These are phyloP conservation scores for Terrapene triunguis DNA, from an alignment of 2,113 vertebrate species.

Conservation along the genomic window DNA sequence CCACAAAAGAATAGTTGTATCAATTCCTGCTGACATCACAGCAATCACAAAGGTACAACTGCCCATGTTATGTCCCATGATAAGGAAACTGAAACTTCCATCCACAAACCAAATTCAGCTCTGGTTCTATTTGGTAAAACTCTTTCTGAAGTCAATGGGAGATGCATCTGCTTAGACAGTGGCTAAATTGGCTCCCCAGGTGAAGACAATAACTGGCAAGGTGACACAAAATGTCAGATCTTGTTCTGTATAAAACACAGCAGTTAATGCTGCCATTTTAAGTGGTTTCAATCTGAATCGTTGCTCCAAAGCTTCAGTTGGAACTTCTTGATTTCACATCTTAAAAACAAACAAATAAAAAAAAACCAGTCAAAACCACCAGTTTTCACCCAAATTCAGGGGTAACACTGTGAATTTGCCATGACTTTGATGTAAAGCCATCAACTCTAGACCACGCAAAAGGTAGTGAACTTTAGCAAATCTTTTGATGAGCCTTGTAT, in stretches of 20 bases:
- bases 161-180: rapidly evolving
- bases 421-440: not conserved
- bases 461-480: not conserved
- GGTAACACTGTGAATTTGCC: not conserved
- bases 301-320: not conserved
- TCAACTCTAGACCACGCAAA: not conserved
- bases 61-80: not conserved
- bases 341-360: not conserved
- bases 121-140: not conserved
- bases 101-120: not conserved
- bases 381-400: not conserved
- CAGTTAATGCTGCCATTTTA: not conserved
- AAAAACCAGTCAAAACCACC: not conserved
- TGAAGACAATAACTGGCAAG: not conserved
- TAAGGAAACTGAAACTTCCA: not conserved
- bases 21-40: not conserved
- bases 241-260: not conserved
- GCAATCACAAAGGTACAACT: not conserved
- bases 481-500: not conserved
- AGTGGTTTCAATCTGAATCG: not conserved
- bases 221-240: not conserved
- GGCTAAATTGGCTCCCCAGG: not conserved
- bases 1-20: not conserved
- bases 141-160: not conserved
- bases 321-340: not conserved